Percentiles rank a stretch among this genome's conserved stretches.
Conservation (phyloP, 2,113 vertebrate genomes). For the Siniperca knerii region DNA sequence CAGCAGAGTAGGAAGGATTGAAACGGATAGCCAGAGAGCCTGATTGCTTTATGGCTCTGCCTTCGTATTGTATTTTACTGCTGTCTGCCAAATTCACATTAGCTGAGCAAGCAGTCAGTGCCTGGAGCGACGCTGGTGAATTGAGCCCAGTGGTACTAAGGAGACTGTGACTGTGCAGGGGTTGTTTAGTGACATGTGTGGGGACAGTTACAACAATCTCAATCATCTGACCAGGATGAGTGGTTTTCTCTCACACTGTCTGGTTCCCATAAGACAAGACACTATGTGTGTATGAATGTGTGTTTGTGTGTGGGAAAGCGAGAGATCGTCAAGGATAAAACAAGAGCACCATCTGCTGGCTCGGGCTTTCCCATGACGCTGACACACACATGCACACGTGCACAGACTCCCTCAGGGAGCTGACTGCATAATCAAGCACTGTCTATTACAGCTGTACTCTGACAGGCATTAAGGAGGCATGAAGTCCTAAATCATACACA, state of each 20-base stretch:
- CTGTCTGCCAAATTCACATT: constrained; percentile 50
- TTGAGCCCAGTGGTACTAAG: constrained; percentile 9
- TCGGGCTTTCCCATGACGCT: not conserved
- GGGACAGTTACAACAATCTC: not conserved
- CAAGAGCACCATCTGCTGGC: constrained; percentile 75
- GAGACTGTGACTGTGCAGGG: constrained; percentile 12
- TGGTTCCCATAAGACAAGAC: constrained; percentile 47
- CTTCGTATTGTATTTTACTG: constrained; percentile 51
- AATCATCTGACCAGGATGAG: constrained; percentile 29
- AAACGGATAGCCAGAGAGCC: constrained; percentile 34
- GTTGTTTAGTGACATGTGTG: not conserved
- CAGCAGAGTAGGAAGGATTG: constrained; percentile 4
- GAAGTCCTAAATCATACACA: constrained; percentile 23
- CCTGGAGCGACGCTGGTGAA: constrained; percentile 18
- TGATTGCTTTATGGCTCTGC: constrained; percentile 34
- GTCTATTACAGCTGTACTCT: constrained; percentile 30
- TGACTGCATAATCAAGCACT: constrained; percentile 34
- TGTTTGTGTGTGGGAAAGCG: not conserved
- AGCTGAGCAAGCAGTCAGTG: constrained; percentile 51
- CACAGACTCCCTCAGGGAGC: not conserved
- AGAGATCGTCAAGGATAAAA: constrained; percentile 10
- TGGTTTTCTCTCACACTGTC: constrained; percentile 72
- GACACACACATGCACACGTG: not conserved
- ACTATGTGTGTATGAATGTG: not conserved
- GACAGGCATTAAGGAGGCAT: constrained; percentile 32